A percentile compares a stretch with the other conserved stretches of the same genome.
Conservation (phyloP, 2,797 vertebrate genomes). For the Diplodus puntazzo region DNA sequence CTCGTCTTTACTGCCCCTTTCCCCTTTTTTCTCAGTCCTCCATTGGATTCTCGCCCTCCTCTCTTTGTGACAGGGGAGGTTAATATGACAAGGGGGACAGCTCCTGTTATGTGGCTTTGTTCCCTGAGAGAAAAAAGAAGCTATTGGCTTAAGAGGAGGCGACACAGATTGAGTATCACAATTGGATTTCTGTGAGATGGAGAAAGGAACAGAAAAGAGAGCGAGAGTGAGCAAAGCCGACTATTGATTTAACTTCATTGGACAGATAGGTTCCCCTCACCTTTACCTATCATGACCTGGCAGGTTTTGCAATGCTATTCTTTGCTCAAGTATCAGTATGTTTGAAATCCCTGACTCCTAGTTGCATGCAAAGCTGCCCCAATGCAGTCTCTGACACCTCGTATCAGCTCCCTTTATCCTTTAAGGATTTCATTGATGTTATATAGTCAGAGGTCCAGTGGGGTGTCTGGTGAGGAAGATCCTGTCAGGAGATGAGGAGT, state of each 20-base stretch:
- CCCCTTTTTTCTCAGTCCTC: background rate
- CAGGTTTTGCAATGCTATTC: background rate
- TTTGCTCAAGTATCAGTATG: background rate
- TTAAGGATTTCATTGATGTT: no score
- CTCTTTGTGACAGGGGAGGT: conserved; percentile 1
- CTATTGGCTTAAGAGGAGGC: conserved; percentile 36
- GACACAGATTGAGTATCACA: conserved; percentile 40
- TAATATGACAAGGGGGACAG: conserved; percentile 12
- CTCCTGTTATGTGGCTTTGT: conserved; percentile 34
- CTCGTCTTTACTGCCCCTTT: background rate
- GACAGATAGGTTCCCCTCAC: conserved; percentile 11
- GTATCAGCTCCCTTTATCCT: no score
- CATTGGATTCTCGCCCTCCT: background rate
- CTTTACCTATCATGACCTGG: background rate
- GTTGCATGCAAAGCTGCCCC: no score
- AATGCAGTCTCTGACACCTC: no score
- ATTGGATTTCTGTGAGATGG: conserved; percentile 50
- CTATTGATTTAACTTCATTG: conserved; percentile 23
- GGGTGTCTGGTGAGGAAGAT: background rate
- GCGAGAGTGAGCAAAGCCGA: conserved; percentile 24
- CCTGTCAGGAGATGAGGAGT: background rate
- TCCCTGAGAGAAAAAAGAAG: conserved; percentile 35
- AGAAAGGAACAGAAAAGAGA: conserved; percentile 7
- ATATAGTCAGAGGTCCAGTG: background rate
- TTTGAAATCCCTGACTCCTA: background rate